These are phyloP conservation scores for Neodiprion virginianus DNA, from an alignment of 1,140 invertebrate genomes.

Conservation along the genomic window DNA sequence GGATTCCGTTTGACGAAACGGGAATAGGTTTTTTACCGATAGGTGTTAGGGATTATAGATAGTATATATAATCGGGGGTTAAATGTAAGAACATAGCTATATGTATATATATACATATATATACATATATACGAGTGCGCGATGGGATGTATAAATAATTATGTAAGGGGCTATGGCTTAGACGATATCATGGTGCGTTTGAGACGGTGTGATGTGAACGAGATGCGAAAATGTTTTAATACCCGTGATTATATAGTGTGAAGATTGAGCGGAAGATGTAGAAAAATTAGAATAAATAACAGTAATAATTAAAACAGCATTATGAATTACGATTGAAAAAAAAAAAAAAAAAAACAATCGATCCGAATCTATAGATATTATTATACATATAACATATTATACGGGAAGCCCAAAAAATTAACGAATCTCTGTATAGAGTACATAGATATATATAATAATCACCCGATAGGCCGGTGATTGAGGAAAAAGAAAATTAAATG, in stretches of 20 bases:
- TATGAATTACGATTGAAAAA: not conserved
- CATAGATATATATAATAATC: too few relatives aligned
- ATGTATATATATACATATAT: slow-evolving; percentile 17
- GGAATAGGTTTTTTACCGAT: slow-evolving; percentile 54
- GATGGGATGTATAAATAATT: slow-evolving; percentile 20
- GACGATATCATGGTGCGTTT: slow-evolving; percentile 52
- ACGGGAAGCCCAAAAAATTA: too few relatives aligned
- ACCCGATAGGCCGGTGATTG: not conserved
- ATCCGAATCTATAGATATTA: not conserved
- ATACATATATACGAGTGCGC: not conserved
- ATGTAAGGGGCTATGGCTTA: slow-evolving; percentile 47
- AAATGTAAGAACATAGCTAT: slow-evolving; percentile 11
- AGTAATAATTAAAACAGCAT: not conserved
- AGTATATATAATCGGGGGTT: slow-evolving; percentile 30
- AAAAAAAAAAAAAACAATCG: not conserved
- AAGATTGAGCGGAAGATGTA: not conserved
- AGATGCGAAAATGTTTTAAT: not conserved
- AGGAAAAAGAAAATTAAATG: not conserved
- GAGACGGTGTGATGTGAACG: not conserved
- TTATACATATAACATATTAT: not conserved
- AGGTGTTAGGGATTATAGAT: slow-evolving; percentile 31
- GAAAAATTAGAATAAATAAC: not conserved
- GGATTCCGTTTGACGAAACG: not conserved
- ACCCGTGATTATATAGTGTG: not conserved
- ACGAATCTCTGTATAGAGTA: too few relatives aligned